These are phyloP conservation scores for Sminthopsis crassicaudata DNA, from an alignment of 2,113 vertebrate species.

Conservation along the genomic window DNA sequence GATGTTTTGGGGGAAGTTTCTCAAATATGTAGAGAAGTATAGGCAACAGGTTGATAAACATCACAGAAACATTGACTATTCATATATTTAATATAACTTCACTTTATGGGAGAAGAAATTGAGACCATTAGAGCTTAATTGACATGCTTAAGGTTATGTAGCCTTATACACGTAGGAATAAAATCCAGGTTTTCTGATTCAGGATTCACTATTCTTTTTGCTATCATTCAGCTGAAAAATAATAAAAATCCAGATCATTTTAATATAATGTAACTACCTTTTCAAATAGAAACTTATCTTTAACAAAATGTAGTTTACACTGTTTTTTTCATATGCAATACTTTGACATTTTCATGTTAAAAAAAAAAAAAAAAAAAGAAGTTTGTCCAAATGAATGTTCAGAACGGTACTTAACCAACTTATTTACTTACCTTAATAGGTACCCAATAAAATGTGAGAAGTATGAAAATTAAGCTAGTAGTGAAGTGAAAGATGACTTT, in stretches of 20 bases:
- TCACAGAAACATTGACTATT: not conserved
- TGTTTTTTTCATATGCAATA: not conserved
- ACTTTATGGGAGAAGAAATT: not conserved
- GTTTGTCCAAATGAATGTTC: not conserved
- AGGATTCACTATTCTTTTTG: not conserved
- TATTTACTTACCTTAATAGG: not conserved
- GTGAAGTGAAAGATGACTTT: not conserved
- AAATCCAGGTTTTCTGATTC: not conserved
- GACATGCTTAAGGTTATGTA: not conserved
- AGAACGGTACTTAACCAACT: not conserved
- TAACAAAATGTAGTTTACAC: not conserved
- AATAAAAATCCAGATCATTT: not conserved
- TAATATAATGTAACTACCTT: not conserved
- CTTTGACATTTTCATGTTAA: not conserved
- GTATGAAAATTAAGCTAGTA: not conserved
- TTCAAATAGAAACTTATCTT: not conserved
- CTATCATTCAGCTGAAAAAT: not conserved
- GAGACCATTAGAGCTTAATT: not conserved
- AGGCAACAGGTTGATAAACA: not conserved
- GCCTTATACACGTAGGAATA: not conserved
- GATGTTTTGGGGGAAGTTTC: not conserved
- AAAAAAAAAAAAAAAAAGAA: not conserved
- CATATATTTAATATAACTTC: not conserved
- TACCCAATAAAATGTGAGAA: not conserved
- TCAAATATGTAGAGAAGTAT: not conserved